Percentiles rank a stretch among this genome's conserved stretches.
These are phyloP conservation scores for Syritta pipiens DNA, from an alignment of 2,888 invertebrate species.

Conservation along the genomic window DNA sequence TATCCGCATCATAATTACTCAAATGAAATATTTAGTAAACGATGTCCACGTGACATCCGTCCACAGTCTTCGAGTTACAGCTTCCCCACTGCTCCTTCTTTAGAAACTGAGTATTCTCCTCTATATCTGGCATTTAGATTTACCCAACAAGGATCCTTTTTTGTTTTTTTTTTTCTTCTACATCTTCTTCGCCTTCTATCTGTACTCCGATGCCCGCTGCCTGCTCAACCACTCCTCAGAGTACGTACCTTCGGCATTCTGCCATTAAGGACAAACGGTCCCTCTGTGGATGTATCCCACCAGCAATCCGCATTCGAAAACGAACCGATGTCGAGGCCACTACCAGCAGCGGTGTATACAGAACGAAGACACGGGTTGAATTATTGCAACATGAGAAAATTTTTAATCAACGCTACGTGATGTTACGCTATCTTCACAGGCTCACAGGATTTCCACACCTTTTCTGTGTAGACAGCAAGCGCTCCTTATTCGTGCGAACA, in stretches of 20 bases:
- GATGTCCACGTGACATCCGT: conserved; percentile 66
- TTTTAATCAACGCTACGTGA: conserved; percentile 67
- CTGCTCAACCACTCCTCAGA: conserved; percentile 13
- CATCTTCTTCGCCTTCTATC: neutral
- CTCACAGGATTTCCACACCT: conserved; percentile 63
- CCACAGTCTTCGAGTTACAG: conserved; percentile 31
- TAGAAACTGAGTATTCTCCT: neutral
- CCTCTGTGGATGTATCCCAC: conserved; percentile 20
- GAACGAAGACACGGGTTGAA: conserved; percentile 53
- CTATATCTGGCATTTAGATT: conserved; percentile 30
- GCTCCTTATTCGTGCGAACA: conserved; percentile 44
- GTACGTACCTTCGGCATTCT: conserved; percentile 51
- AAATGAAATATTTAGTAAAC: conserved; percentile 67
- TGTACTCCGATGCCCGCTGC: neutral
- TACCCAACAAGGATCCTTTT: conserved; percentile 46
- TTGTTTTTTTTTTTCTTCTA: conserved; percentile 8
- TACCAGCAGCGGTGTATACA: conserved; percentile 20
- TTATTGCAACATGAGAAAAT: conserved; percentile 64
- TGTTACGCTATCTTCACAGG: conserved; percentile 67
- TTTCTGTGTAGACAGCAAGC: conserved; percentile 53
- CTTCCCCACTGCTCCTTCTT: neutral
- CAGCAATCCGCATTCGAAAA: conserved; percentile 34
- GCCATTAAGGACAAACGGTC: conserved; percentile 43
- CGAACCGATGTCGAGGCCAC: conserved; percentile 30
- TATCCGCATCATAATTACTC: conserved; percentile 66